Evolutionary conservation across 2,113 vertebrate species (phyloP), one percentile per base, ranked within the genome.

Genomic region (Pteronura brasiliensis): DNA sequence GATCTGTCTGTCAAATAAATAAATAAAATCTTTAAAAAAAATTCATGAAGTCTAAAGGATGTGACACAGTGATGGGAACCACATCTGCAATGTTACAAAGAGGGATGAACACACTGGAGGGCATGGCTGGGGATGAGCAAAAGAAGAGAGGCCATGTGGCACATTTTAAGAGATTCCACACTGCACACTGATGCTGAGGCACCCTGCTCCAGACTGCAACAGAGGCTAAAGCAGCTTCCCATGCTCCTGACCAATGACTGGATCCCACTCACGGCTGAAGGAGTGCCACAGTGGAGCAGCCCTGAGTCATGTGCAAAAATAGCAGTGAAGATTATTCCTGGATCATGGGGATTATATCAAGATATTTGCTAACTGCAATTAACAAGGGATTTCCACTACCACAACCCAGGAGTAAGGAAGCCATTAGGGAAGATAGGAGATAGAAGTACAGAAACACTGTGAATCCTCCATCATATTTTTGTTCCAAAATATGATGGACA

Each of bases 391-490:
- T 59, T 18, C 25, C 9, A 20, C 36, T 65, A 61, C 9, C 21
- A 34, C 2, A 77, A 47, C 0, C 9, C 3, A n/a, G 27, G 29
- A 90, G 3, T 65, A 18, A 82, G 9, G 67, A 76, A 69, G n/a
- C 3, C 6, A 9, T 17, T 3, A 88, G 0, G 14, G 2, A 74
- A 83, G 17, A 21, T 14, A 0, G 3, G 39, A 55, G 10, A 57
- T 5, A 76, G 7, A 61, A 57, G 13, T 44, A 63, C 18, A 77
- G 29, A 79, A 82, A n/a, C 6, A 13, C 4, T 59, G 29, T 34
- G 3, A 47, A 65, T 6, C 15, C 81, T 63, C 3, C 11, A 27
- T 87, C 14, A 39, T 3, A 52, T 67, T 77, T 86, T 77, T 67
- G 11, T 36, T 14, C 20, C 59, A 6, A 92, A 63, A 36, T 63